Evolutionary conservation across 2,797 vertebrate species (phyloP), one percentile per base, ranked within the genome.

Genomic region (Cichlasoma orientale): DNA sequence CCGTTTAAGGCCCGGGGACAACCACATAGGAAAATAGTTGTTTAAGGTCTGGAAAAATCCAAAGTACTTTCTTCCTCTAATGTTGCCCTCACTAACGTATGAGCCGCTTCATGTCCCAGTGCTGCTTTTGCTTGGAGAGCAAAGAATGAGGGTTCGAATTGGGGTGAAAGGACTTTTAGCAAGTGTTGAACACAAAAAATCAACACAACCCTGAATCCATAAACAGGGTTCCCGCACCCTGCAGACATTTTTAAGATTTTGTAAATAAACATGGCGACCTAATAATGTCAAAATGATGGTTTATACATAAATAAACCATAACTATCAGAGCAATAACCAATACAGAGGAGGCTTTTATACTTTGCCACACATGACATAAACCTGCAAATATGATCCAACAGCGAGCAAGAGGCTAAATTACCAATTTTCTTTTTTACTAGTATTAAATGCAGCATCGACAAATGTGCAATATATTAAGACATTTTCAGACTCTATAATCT

Each of bases 21-120:
- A 83, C 82, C 84, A 47, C 80, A 85, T 1, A 23, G 79, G 59
- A 84, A 85, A 78, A 54, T 53, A 71, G 56, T 68, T 63, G 66
- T 82, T 79, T 74, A 76, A 71, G 54, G 21, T 66, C 29, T 82
- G 74, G 55, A 82, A 88, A 83, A 56, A 63, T 74, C 59, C 41
- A 70, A 76, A 75, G 68, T 66, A 56, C 53, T 74, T 69, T 33
- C 58, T 78, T 86, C 82, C 63, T 79, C 56, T 74, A 50, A 83
- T 21, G 66, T 79, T 77, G 58, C 56, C 72, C 66, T 77, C 52
- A 36, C 29, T 59, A 12, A 33, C 82, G 44, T 33, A 57, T 3
- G 50, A 41, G 54, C 78, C 77, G 68, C 79, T 82, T 72, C 70
- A 9, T 18, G 56, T 55, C 61, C 25, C 16, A 2, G 12, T 4